Conservation (phyloP, 2,113 vertebrate species). For the Brachypodius melanocephalos region DNA sequence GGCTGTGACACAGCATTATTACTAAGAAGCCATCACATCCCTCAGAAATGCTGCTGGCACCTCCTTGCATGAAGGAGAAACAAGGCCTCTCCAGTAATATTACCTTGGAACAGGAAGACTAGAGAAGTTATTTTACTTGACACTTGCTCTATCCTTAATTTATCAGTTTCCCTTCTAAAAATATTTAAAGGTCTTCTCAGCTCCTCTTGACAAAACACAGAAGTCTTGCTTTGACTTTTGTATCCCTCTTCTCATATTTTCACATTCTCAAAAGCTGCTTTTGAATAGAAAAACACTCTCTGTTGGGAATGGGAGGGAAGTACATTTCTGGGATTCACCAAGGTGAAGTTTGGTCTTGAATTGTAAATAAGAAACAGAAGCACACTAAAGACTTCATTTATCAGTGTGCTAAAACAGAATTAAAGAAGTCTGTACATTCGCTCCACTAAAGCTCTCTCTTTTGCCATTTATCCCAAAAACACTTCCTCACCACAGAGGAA, state of each 20-base stretch:
- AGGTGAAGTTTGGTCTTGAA: neutral
- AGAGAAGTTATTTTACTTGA: neutral
- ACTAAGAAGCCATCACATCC: neutral
- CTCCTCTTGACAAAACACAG: neutral
- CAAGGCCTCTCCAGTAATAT: neutral
- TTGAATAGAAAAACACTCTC: neutral
- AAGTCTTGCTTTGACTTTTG: neutral
- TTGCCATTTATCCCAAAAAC: neutral
- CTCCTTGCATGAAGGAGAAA: neutral
- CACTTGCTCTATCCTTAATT: neutral
- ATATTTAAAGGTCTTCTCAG: neutral
- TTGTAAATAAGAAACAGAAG: neutral
- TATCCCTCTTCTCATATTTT: neutral
- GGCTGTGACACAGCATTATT: neutral
- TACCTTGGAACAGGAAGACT: neutral
- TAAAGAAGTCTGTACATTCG: neutral
- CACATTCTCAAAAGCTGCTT: neutral
- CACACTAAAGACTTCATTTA: neutral
- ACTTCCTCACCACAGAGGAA: neutral
- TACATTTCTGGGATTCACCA: neutral
- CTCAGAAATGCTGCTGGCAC: neutral
- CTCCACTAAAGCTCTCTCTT: neutral
- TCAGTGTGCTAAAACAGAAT: neutral
- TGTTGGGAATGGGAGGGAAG: neutral
- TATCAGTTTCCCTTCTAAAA: neutral